Percentiles rank a stretch among this genome's conserved stretches.
Conservation (phyloP, 2,888 invertebrate genomes). For the Rotaria macrura region DNA sequence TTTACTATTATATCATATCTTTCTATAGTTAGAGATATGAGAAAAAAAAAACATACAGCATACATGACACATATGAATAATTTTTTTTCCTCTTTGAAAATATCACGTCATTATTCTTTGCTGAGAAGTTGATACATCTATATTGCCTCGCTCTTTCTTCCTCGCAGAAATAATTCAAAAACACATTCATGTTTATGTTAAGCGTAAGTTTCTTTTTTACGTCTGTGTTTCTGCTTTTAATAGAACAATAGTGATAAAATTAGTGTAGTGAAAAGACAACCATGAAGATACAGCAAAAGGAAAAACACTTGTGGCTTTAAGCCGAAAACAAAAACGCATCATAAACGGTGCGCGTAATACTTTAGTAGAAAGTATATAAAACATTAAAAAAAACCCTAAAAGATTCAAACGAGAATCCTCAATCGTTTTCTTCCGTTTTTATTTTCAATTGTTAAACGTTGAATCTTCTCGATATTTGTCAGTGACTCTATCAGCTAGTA, state of each 20-base stretch:
- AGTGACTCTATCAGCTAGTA: background rate
- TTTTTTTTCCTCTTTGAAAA: no score
- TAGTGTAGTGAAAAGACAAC: background rate
- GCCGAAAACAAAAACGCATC: background rate
- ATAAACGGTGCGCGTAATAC: background rate
- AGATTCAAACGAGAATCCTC: background rate
- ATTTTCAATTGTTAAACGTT: background rate
- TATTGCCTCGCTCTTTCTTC: no score
- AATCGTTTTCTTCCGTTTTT: background rate
- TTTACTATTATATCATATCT: no score
- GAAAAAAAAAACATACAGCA: no score
- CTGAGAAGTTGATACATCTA: no score
- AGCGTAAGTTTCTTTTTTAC: background rate
- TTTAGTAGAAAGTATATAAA: background rate
- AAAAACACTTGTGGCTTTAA: background rate
- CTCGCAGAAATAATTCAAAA: no score
- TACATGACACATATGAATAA: no score
- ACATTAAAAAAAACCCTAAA: background rate
- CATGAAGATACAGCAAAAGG: background rate
- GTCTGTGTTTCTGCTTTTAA: background rate
- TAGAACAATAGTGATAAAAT: background rate
- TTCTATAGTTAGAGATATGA: no score
- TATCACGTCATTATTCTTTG: no score
- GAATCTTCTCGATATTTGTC: conserved; percentile 10
- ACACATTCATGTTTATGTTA: no score